Percentiles rank a stretch among this genome's conserved stretches.
Conservation (phyloP, 92 coral and sea anemone species). For the Palythoa heliodiscus region DNA sequence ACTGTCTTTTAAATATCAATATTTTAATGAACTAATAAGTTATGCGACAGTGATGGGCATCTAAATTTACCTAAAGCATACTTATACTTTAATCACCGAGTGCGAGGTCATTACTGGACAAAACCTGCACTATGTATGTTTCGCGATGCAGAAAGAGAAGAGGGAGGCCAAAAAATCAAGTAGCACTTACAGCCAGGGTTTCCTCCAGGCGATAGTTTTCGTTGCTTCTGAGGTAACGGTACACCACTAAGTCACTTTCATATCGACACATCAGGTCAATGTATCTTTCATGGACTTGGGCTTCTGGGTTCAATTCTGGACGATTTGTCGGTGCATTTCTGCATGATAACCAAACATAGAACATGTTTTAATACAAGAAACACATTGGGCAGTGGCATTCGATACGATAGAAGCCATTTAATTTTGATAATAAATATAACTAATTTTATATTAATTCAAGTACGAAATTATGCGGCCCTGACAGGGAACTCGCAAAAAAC, state of each 20-base stretch:
- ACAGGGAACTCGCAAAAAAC: not conserved
- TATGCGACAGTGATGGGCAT: too few relatives aligned
- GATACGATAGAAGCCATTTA: too few relatives aligned
- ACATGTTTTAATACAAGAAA: not conserved
- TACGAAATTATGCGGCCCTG: not conserved
- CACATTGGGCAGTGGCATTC: not conserved
- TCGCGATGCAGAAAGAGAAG: too few relatives aligned
- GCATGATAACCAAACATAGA: not conserved
- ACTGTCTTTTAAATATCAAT: not conserved
- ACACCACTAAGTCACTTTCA: slow-evolving; percentile 77
- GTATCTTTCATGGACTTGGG: slow-evolving; percentile 88
- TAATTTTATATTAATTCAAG: too few relatives aligned
- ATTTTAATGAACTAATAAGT: too few relatives aligned
- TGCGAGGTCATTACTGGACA: too few relatives aligned
- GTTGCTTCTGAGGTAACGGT: slow-evolving; percentile 74
- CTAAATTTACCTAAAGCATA: too few relatives aligned
- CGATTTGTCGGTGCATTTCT: slow-evolving; percentile 64
- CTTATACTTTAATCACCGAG: too few relatives aligned
- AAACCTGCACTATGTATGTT: too few relatives aligned
- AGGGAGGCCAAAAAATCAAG: too few relatives aligned
- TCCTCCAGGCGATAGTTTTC: slow-evolving; percentile 91
- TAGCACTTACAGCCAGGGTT: slow-evolving; percentile 82
- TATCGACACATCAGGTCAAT: slow-evolving; percentile 95
- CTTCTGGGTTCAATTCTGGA: slow-evolving; percentile 81
- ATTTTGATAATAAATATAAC: too few relatives aligned